A percentile compares a stretch with the other conserved stretches of the same genome.
phyloP scores from a whole-genome alignment of 2,797 vertebrate species.

The Malurus leucopterus region DNA sequence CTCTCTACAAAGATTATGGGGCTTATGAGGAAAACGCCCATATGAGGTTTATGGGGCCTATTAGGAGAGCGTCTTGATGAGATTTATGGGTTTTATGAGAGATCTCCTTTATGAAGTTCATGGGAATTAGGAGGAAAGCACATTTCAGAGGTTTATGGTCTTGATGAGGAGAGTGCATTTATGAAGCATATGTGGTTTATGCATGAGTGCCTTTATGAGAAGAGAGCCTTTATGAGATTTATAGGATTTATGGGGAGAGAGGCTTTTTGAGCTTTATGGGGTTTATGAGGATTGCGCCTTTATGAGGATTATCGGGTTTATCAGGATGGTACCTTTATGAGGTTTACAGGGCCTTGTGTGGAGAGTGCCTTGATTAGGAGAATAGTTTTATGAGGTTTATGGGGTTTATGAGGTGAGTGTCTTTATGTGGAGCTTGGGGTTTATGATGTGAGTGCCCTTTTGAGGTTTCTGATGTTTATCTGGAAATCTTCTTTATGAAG shows the following conservation, averaged over 20 bases:
- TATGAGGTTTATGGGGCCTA: background rate
- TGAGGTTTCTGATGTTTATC: background rate
- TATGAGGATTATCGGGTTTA: background rate
- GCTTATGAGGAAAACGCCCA: background rate
- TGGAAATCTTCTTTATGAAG: background rate
- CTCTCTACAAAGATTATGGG: too few species aligned
- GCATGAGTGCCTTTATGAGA: too few species aligned
- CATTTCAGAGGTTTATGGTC: background rate
- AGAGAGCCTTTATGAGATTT: background rate
- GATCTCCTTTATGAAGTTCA: background rate
- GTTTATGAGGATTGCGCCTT: background rate
- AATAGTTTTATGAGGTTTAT: background rate
- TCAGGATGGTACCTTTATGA: background rate
- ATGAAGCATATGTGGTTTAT: background rate
- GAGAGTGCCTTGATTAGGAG: background rate
- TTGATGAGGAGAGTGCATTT: background rate
- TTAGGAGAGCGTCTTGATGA: background rate
- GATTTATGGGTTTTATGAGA: too few species aligned
- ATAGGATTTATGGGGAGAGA: background rate
- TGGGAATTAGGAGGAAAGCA: background rate
- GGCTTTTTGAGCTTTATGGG: background rate
- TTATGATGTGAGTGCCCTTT: background rate
- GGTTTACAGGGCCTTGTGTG: background rate
- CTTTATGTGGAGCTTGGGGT: background rate
- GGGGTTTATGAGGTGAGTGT: background rate